These are phyloP conservation scores for Notothenia rossii DNA, from an alignment of 2,113 vertebrate genomes.

Conservation along the genomic window DNA sequence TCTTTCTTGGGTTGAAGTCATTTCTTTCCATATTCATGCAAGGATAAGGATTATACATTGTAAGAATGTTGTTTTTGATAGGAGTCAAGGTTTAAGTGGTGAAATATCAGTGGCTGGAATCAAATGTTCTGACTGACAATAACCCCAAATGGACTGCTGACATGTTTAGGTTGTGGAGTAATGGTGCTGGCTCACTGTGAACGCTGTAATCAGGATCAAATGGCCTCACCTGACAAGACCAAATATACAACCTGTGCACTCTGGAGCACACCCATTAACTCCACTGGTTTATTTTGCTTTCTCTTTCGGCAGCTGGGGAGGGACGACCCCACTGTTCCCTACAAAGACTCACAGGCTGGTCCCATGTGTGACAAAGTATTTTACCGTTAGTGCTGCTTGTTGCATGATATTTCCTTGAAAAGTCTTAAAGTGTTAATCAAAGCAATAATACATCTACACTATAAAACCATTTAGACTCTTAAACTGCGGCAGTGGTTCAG, in stretches of 20 bases:
- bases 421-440: too few species aligned
- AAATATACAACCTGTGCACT: constrained; percentile 60
- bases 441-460: too few species aligned
- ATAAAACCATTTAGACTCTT: too few species aligned
- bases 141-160: constrained; percentile 7
- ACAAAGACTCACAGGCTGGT: background rate
- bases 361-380: background rate
- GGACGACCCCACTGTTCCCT: background rate
- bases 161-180: constrained; percentile 52
- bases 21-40: background rate
- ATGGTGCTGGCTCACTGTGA: constrained; percentile 46
- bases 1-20: background rate
- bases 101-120: constrained; percentile 23
- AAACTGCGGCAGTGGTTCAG: too few species aligned
- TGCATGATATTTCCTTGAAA: too few species aligned
- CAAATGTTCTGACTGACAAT: constrained; percentile 16
- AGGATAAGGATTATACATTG: background rate
- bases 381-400: too few species aligned
- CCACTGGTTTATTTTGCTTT: constrained; percentile 57
- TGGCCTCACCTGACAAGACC: constrained; percentile 45
- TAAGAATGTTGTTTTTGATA: background rate
- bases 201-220: constrained; percentile 62
- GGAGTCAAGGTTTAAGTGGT: constrained; percentile 6
- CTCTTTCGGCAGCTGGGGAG: constrained; percentile 12
- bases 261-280: constrained; percentile 58